phyloP scores from a whole-genome alignment of 2,113 vertebrate species.

The Heterochromis multidens region DNA sequence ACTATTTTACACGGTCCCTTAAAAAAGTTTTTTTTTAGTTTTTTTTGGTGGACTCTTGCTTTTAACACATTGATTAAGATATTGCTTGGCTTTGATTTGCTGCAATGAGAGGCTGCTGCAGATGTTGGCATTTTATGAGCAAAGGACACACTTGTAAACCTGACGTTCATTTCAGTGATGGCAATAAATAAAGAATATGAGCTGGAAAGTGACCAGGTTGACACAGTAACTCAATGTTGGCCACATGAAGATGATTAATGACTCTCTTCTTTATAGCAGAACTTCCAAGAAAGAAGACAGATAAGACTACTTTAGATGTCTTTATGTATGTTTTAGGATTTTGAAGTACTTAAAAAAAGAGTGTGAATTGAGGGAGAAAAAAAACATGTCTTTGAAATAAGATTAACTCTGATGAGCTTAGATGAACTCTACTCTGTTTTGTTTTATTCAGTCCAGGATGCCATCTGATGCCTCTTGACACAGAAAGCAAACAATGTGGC shows the following conservation, averaged over 20 bases:
- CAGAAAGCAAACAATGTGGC: neutral
- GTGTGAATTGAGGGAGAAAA: neutral
- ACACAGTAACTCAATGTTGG: neutral
- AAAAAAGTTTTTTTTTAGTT: neutral
- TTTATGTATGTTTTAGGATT: neutral
- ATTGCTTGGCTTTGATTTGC: constrained; percentile 2
- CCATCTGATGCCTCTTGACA: neutral
- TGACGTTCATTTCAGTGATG: constrained; percentile 26
- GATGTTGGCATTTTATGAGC: constrained; percentile 23
- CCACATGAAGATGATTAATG: constrained; percentile 10
- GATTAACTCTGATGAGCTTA: neutral
- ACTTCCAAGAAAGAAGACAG: neutral
- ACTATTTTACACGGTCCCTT: neutral
- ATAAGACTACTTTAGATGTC: neutral
- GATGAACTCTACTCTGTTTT: neutral
- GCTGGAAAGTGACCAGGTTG: constrained; percentile 32
- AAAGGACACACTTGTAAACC: constrained; percentile 48
- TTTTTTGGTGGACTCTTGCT: neutral
- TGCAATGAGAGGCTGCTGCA: neutral
- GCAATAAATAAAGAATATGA: constrained; percentile 46
- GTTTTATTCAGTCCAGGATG: neutral
- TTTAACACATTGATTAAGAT: neutral
- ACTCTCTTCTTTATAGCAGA: neutral
- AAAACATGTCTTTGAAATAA: neutral
- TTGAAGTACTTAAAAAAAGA: neutral